Base-by-base conservation (phyloP, 2,113 vertebrate genomes). In the Urocynchramus pylzowi region DNA sequence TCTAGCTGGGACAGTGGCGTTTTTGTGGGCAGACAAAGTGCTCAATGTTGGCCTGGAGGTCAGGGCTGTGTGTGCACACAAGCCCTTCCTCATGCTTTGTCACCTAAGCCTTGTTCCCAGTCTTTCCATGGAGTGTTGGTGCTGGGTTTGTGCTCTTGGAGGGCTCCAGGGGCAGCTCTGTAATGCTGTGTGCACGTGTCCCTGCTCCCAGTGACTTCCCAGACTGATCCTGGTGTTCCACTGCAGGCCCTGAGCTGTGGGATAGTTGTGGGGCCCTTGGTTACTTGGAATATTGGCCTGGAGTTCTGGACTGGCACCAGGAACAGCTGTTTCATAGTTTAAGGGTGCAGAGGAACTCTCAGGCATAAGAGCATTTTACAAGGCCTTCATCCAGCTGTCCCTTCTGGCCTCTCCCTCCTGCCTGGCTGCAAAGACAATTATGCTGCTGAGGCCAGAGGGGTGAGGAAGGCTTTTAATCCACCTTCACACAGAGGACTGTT, bases 351-450 rank as follows among this genome's bases (percentile, higher is more conserved):
- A 96, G 87, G 68, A 89, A 3, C 47, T 97, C 78, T 61, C 84
- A 73, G 95, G 77, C 87, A 91, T 70, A 76, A 90, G 18, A 28
- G 1, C 52, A 21, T 95, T 95, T 80, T 63, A 76, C 77, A 89
- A 33, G 89, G n/a, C 70, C 15, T 91, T 87, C 84, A 31, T 39
- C 42, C 41, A 86, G 52, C 87, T 96, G 71, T 94, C 74, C 68
- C 47, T 42, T 84, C 49, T 75, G 87, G 31, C 91, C 95, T 96
- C 79, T 93, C 16, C 33, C 61, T 95, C 44, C 95, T 70, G 52
- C 79, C 70, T 85, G 82, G 37, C 63, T 74, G 50, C 89, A 57
- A 45, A 41, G 39, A 39, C 65, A 53, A 19, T 52, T 9, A 7
- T 11, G 19, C 47, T 75, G 81, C 67, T 54, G 68, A 76, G 76